Conservation (phyloP, 2,888 invertebrate species). For the Atethmia centrago region DNA sequence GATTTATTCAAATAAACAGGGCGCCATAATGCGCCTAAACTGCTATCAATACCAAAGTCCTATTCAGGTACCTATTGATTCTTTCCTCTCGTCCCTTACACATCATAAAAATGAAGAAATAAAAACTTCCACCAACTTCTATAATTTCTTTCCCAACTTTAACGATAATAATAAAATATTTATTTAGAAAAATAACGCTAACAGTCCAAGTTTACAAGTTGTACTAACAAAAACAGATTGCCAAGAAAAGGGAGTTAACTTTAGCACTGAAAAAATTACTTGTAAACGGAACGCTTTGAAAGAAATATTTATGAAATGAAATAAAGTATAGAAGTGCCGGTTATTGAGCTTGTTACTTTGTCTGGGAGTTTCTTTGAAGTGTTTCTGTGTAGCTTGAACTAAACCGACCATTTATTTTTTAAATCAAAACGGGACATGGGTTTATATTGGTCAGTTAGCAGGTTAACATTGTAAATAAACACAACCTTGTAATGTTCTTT, state of each 20-base stretch:
- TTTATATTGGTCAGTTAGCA: too few species aligned
- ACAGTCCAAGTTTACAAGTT: constrained; percentile 36
- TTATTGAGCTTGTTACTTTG: constrained; percentile 16
- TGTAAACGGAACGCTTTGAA: constrained; percentile 9
- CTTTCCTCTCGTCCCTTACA: not conserved
- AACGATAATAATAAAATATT: constrained; percentile 44
- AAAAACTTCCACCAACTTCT: constrained; percentile 20
- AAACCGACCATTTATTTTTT: too few species aligned
- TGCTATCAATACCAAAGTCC: not conserved
- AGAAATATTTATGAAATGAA: constrained; percentile 29
- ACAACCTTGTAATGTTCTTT: too few species aligned
- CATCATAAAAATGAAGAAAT: constrained; percentile 15
- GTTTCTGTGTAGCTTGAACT: too few species aligned
- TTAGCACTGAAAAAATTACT: constrained; percentile 30
- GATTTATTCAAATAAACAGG: too few species aligned
- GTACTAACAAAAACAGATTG: constrained; percentile 42
- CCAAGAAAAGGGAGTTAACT: constrained; percentile 14
- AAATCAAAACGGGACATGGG: too few species aligned
- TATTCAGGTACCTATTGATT: not conserved
- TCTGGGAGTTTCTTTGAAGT: not conserved
- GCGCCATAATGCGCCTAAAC: too few species aligned
- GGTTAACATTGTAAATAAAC: too few species aligned
- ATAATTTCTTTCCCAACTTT: constrained; percentile 31
- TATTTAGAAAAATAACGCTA: constrained; percentile 35
- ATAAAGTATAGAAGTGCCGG: constrained; percentile 1